Percentiles rank a stretch among this genome's conserved stretches.
phyloP scores from a whole-genome alignment of 2,797 vertebrate species.

The Poecilia velifera region DNA sequence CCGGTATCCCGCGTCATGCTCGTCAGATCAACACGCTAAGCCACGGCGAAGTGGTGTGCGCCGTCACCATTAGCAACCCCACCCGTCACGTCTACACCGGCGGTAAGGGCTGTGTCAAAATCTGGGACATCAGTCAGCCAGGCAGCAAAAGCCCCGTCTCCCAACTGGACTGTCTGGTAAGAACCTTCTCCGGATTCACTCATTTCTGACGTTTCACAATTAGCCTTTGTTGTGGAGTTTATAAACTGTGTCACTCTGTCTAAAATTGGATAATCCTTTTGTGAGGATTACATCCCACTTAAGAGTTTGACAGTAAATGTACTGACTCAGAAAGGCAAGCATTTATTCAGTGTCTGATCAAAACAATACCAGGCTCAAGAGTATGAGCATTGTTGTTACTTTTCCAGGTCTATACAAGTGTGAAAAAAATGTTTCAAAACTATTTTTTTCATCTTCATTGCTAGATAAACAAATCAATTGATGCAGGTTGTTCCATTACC shows the following conservation, averaged over 20 bases:
- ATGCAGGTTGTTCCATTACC: background rate
- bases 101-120: constrained; percentile 97
- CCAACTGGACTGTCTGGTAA: constrained; percentile 94
- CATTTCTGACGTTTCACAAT: constrained; percentile 12
- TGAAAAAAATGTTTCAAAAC: background rate
- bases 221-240: constrained; percentile 7
- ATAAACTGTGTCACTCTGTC: background rate
- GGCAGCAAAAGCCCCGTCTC: constrained; percentile 95
- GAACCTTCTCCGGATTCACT: constrained; percentile 38
- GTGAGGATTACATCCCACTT: background rate
- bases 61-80: constrained; percentile 96
- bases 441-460: background rate
- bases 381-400: background rate
- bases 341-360: background rate
- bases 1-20: constrained; percentile 85
- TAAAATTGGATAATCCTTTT: constrained; percentile 27
- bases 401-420: background rate
- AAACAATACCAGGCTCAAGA: background rate
- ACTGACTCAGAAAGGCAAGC: background rate
- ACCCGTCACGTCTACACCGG: constrained; percentile 96
- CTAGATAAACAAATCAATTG: background rate
- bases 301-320: background rate
- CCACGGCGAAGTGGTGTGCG: constrained; percentile 89
- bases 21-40: constrained; percentile 88
- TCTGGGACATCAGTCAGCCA: constrained; percentile 97